Evolutionary conservation across 2,797 vertebrate genomes (phyloP).

Genomic region (Scarus forsteni): DNA sequence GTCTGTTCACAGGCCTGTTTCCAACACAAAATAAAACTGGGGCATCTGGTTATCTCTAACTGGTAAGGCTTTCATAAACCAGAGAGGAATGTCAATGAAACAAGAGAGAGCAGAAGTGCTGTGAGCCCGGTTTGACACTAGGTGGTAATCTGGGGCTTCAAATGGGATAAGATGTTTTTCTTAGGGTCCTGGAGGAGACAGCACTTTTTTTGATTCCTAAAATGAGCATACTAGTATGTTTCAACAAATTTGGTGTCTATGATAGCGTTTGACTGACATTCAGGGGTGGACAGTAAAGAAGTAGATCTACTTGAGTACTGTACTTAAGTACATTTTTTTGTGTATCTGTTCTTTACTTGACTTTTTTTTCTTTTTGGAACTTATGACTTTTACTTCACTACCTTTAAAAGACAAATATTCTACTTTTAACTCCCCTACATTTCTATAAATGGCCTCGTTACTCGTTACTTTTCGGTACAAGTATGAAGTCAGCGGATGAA

Average conservation of each 20-base stretch:
- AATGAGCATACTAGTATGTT: background rate
- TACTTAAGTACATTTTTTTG: no score
- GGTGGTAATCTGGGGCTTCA: conserved; percentile 71
- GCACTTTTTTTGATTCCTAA: conserved; percentile 1
- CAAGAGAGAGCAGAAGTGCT: conserved; percentile 2
- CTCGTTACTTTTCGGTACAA: no score
- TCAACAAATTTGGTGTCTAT: conserved; percentile 14
- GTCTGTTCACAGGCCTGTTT: conserved; percentile 44
- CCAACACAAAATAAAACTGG: conserved; percentile 45
- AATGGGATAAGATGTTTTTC: conserved; percentile 6
- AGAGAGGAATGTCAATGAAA: conserved; percentile 33
- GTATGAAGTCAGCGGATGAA: no score
- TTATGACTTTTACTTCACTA: no score
- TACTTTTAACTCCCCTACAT: no score
- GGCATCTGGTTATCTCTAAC: conserved; percentile 54
- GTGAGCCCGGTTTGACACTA: conserved; percentile 60
- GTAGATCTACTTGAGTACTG: no score
- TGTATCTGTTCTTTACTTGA: no score
- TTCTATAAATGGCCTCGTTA: no score
- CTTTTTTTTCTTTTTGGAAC: no score
- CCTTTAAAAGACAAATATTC: no score
- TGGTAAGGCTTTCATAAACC: conserved; percentile 41
- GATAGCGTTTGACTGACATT: conserved; percentile 1
- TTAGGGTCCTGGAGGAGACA: background rate
- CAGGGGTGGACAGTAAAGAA: no score